Base-by-base conservation (phyloP, 2,888 invertebrate species). In the Acronicta alni region DNA sequence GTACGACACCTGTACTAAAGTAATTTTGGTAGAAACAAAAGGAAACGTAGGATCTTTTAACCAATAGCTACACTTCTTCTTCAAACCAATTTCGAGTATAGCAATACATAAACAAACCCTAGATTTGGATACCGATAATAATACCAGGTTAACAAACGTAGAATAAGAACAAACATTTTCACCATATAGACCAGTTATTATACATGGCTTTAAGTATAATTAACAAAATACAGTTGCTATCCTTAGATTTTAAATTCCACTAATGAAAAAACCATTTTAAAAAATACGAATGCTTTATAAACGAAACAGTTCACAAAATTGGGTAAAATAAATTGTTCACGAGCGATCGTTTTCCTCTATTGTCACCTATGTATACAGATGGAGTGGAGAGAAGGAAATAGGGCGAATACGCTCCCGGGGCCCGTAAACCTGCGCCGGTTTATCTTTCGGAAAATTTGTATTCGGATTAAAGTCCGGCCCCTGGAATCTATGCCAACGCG, bases 371-470 rank as follows among this genome's bases (percentile, higher is more conserved):
- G 49, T 67, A 68, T 63, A 71, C 17, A 60, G 72, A 65, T 67
- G 58, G 51, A 64, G 60, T 57, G 62, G 57, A n/a, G n/a, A n/a
- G n/a, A 60, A 73, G 60, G 61, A 75, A 75, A 75, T 75, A 61
- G 75, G 71, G 61, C 66, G 57, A 69, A 57, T 67, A 59, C 54
- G 62, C 87, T 83, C 84, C 61, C 67, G 78, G 74, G 81, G 72
- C 66, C 79, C 84, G 79, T 89, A 86, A 87, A 82, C 80, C 79
- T 78, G 73, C 76, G 77, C 60, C 77, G 79, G 69, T 90, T 89
- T 88, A 89, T 90, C 86, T 87, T 85, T 87, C 82, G 88, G 87
- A 90, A 91, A 91, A 91, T 90, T 89, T 83, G 78, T 80, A 82
- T 83, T 73, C 75, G 80, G 81, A 88, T 86, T 87, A 88, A 80